Percentiles rank a stretch among this genome's conserved stretches.
phyloP scores from a whole-genome alignment of 2,888 invertebrate genomes.

The Caenorhabditis angaria region DNA sequence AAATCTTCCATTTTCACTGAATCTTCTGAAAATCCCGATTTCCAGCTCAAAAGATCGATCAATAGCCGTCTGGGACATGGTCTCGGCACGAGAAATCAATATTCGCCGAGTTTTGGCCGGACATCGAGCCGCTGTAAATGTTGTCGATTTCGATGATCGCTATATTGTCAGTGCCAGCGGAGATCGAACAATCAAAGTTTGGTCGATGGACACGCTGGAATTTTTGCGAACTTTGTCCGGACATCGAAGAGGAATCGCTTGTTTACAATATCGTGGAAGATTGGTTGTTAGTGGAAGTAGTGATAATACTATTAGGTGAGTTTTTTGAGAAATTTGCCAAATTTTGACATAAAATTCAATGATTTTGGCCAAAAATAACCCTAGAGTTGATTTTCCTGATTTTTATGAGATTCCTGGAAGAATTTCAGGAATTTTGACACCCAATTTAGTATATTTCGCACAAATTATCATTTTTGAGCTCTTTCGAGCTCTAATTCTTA shows the following conservation, averaged over 20 bases:
- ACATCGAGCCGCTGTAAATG: slow-evolving; percentile 97
- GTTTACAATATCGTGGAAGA: slow-evolving; percentile 95
- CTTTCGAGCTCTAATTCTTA: too few relatives aligned
- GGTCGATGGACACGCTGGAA: slow-evolving; percentile 98
- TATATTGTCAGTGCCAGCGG: slow-evolving; percentile 99
- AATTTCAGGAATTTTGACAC: too few relatives aligned
- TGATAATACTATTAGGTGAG: slow-evolving; percentile 93
- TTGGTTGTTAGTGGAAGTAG: slow-evolving; percentile 98
- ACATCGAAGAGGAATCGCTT: slow-evolving; percentile 98
- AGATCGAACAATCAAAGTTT: slow-evolving; percentile 96
- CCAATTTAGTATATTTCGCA: too few relatives aligned
- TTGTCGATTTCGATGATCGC: slow-evolving; percentile 99
- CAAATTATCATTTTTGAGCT: too few relatives aligned
- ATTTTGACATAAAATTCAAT: neutral
- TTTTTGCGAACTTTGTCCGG: slow-evolving; percentile 98
- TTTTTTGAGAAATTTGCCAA: too few relatives aligned
- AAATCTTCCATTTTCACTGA: too few relatives aligned
- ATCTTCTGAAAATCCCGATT: neutral
- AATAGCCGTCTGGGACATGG: slow-evolving; percentile 99
- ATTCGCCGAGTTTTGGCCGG: slow-evolving; percentile 94
- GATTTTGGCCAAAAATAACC: neutral
- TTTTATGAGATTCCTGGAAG: too few relatives aligned
- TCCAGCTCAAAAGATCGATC: slow-evolving; percentile 84
- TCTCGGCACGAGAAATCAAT: slow-evolving; percentile 93
- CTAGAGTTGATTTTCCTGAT: neutral